A percentile compares a stretch with the other conserved stretches of the same genome.
phyloP scores from a whole-genome alignment of 92 coral and sea anemone species.

The Parazoanthus darwini region DNA sequence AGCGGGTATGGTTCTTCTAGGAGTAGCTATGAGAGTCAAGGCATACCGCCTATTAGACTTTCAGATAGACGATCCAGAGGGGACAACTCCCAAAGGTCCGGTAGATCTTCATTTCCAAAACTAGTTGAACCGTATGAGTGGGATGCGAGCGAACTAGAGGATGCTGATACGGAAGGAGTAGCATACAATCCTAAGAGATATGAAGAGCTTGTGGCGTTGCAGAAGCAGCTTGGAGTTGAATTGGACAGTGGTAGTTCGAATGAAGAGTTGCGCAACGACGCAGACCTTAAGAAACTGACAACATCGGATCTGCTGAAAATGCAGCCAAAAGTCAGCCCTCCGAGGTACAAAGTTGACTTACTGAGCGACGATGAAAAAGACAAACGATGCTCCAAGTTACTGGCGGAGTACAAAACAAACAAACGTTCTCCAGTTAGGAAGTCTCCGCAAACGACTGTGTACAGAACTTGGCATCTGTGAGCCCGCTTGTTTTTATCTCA shows the following conservation, averaged over 20 bases:
- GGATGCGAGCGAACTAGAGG: slow-evolving; percentile 71
- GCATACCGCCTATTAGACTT: neutral
- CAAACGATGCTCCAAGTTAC: slow-evolving; percentile 83
- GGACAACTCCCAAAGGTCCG: slow-evolving; percentile 33
- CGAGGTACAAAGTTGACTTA: slow-evolving; percentile 73
- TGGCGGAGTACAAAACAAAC: slow-evolving; percentile 88
- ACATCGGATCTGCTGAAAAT: slow-evolving; percentile 60
- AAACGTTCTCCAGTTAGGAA: slow-evolving; percentile 58
- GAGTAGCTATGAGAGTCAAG: slow-evolving; percentile 62
- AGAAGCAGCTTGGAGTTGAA: slow-evolving; percentile 68
- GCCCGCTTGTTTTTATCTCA: neutral
- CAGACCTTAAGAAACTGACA: slow-evolving; percentile 62
- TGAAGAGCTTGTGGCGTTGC: slow-evolving; percentile 55
- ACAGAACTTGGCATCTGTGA: slow-evolving; percentile 88
- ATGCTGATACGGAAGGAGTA: slow-evolving; percentile 55
- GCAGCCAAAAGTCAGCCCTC: slow-evolving; percentile 59
- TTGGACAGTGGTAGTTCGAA: slow-evolving; percentile 66
- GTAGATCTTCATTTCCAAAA: slow-evolving; percentile 48
- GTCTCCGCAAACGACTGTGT: slow-evolving; percentile 66
- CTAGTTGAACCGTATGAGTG: slow-evolving; percentile 82
- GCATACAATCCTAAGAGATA: slow-evolving; percentile 59
- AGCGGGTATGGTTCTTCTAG: slow-evolving; percentile 63
- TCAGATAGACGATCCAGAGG: slow-evolving; percentile 48
- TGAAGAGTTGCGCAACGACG: slow-evolving; percentile 57
- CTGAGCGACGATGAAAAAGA: slow-evolving; percentile 80